Percentiles rank a stretch among this genome's conserved stretches.
Conservation (phyloP, 2,888 invertebrate genomes). For the Diaphora mendica region DNA sequence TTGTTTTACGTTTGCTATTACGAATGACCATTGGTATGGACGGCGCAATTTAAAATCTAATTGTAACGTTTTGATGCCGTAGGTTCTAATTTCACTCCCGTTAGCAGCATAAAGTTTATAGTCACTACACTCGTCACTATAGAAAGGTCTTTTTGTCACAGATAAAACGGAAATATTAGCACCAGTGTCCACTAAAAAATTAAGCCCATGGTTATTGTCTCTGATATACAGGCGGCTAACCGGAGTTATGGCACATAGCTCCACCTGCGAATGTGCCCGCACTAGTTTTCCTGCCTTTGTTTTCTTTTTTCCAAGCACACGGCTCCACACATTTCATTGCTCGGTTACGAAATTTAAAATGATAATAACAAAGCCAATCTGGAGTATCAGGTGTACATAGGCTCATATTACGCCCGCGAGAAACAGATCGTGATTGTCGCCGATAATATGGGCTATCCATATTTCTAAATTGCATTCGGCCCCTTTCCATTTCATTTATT, state of each 20-base stretch:
- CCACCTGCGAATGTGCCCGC: too few relatives aligned
- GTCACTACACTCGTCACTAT: too few relatives aligned
- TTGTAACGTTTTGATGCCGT: not conserved
- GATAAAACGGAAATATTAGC: too few relatives aligned
- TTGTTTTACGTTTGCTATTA: not conserved
- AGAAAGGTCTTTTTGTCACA: too few relatives aligned
- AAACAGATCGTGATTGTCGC: not conserved
- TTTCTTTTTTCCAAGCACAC: constrained; percentile 1
- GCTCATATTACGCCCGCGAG: not conserved
- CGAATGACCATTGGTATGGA: not conserved
- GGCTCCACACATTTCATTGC: constrained; percentile 1
- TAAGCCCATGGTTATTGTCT: too few relatives aligned
- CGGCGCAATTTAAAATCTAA: not conserved
- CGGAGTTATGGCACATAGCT: too few relatives aligned
- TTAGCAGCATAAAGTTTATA: not conserved
- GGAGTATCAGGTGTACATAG: not conserved
- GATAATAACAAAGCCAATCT: constrained; percentile 1
- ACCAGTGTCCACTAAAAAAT: too few relatives aligned
- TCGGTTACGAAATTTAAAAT: not conserved
- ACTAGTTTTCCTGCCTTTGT: not conserved
- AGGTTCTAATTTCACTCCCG: not conserved
- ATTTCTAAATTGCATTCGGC: not conserved
- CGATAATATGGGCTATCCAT: not conserved
- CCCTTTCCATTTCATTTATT: not conserved
- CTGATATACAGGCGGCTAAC: too few relatives aligned